These are phyloP conservation scores for Acanthaster planci DNA, from an alignment of 35 echinoderm and acorn worm genomes.

Conservation along the genomic window DNA sequence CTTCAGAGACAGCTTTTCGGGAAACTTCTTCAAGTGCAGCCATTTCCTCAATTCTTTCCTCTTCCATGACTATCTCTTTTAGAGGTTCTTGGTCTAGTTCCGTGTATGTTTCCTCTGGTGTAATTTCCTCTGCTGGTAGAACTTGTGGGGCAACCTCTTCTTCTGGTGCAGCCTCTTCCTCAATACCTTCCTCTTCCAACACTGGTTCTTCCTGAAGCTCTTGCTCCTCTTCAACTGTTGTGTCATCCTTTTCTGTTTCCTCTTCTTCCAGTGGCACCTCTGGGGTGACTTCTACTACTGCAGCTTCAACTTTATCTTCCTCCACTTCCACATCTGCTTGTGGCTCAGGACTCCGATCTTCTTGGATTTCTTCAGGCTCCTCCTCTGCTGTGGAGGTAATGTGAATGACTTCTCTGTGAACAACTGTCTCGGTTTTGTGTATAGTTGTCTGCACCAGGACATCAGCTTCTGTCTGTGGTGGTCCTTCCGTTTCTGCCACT, in stretches of 20 bases:
- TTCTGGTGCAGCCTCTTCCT: conserved; percentile 1
- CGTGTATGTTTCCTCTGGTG: neutral
- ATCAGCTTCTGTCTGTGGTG: neutral
- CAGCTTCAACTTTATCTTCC: conserved; percentile 37
- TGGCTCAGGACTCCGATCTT: conserved; percentile 6
- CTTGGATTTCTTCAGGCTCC: conserved; percentile 17
- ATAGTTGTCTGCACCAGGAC: neutral
- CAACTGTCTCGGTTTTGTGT: neutral
- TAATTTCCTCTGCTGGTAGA: conserved; percentile 32
- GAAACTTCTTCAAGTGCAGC: neutral
- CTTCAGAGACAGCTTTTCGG: conserved; percentile 4
- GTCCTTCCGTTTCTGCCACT: conserved; percentile 25
- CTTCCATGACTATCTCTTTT: neutral
- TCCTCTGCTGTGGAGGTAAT: conserved; percentile 7
- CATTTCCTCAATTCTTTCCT: neutral
- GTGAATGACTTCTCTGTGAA: conserved; percentile 19
- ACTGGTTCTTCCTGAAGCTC: conserved; percentile 35
- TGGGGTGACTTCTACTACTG: neutral
- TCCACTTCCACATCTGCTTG: conserved; percentile 31
- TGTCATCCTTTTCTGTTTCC: conserved; percentile 17
- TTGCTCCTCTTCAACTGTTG: conserved; percentile 3
- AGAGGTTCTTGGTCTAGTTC: too few relatives aligned
- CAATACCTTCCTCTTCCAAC: neutral
- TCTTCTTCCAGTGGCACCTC: neutral
- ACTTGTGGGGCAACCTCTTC: conserved; percentile 1